phyloP scores from a whole-genome alignment of 1,140 invertebrate genomes.

The Drosophila nigromelanica region DNA sequence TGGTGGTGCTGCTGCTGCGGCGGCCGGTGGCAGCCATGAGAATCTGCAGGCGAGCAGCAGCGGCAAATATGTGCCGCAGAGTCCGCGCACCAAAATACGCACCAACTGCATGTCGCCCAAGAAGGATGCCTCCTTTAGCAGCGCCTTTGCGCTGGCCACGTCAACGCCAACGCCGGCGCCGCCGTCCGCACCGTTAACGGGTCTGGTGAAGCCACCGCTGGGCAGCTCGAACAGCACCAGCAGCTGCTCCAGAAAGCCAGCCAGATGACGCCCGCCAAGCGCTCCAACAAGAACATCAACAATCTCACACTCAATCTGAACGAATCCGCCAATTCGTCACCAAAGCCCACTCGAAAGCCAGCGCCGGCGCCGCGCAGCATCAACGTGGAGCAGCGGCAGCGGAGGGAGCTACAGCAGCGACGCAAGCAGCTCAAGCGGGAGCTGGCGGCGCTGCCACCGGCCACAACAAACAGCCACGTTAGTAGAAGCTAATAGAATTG shows the following conservation, averaged over 20 bases:
- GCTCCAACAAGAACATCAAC: slow-evolving; percentile 77
- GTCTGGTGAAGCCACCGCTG: slow-evolving; percentile 51
- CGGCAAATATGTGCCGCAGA: slow-evolving; percentile 80
- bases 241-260: slow-evolving; percentile 8
- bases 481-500: slow-evolving; percentile 9
- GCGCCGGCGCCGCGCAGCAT: slow-evolving; percentile 85
- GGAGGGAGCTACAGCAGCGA: slow-evolving; percentile 85
- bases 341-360: slow-evolving; percentile 67
- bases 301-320: slow-evolving; percentile 77
- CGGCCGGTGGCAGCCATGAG: slow-evolving; percentile 63
- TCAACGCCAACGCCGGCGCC: slow-evolving; percentile 9
- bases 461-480: slow-evolving; percentile 26
- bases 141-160: slow-evolving; percentile 46
- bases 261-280: slow-evolving; percentile 49
- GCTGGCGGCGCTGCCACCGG: slow-evolving; percentile 49
- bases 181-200: not conserved
- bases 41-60: slow-evolving; percentile 44
- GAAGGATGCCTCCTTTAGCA: slow-evolving; percentile 69
- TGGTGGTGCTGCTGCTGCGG: not conserved
- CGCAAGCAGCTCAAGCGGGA: slow-evolving; percentile 63
- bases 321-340: slow-evolving; percentile 43
- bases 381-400: slow-evolving; percentile 76
- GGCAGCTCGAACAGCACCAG: slow-evolving; percentile 60
- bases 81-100: slow-evolving; percentile 81
- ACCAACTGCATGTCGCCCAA: slow-evolving; percentile 83